Percentiles rank a stretch among this genome's conserved stretches.
Evolutionary conservation across 1,140 invertebrate genomes (phyloP).

Genomic region (Tribolium madens): DNA sequence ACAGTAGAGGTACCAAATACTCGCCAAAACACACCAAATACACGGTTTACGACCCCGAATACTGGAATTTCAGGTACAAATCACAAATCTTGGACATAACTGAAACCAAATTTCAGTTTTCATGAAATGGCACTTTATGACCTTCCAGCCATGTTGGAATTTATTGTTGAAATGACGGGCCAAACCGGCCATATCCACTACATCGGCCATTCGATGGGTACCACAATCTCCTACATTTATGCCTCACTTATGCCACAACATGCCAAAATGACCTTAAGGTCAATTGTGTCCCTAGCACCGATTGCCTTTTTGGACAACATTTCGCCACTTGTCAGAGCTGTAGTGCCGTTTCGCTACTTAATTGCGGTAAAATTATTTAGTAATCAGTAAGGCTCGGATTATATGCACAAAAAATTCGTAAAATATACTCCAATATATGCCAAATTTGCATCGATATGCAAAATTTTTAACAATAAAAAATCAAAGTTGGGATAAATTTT

Average conservation of each 20-base stretch:
- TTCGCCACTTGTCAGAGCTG: conserved; percentile 57
- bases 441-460: too few species aligned
- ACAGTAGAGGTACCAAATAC: conserved; percentile 75
- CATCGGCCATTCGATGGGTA: conserved; percentile 74
- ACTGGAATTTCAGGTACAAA: conserved; percentile 70
- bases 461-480: too few species aligned
- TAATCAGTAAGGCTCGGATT: too few species aligned
- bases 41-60: conserved; percentile 61
- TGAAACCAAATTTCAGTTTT: conserved; percentile 60
- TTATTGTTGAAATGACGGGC: conserved; percentile 70
- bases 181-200: conserved; percentile 64
- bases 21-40: conserved; percentile 65
- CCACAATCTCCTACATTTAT: conserved; percentile 65
- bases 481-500: too few species aligned
- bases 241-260: conserved; percentile 63
- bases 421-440: too few species aligned
- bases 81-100: background rate
- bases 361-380: conserved; percentile 47
- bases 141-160: conserved; percentile 67
- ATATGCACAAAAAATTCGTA: too few species aligned
- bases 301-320: conserved; percentile 77
- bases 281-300: conserved; percentile 78
- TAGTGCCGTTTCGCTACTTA: conserved; percentile 45
- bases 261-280: conserved; percentile 62
- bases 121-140: conserved; percentile 73